phyloP scores from a whole-genome alignment of 2,113 vertebrate species.

The Sinocyclocheilus anshuiensis region DNA sequence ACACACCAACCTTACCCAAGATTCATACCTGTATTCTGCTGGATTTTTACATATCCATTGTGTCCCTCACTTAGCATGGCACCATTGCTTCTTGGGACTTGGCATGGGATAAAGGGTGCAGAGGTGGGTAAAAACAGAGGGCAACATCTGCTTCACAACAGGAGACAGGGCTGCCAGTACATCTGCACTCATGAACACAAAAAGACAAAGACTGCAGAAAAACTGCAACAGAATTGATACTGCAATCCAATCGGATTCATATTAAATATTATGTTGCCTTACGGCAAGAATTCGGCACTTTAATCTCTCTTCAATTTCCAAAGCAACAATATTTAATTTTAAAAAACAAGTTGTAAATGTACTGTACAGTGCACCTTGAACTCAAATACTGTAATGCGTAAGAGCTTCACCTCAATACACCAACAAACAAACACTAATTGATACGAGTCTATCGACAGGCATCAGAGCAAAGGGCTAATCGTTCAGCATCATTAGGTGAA shows the following conservation, averaged over 20 bases:
- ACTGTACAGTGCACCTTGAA: not conserved
- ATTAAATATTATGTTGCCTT: not conserved
- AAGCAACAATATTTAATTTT: not conserved
- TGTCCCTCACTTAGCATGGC: conserved; percentile 41
- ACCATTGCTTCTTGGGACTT: conserved; percentile 69
- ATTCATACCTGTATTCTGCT: conserved; percentile 11
- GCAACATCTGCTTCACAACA: conserved; percentile 75
- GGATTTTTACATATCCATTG: conserved; percentile 9
- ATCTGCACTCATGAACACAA: conserved; percentile 14
- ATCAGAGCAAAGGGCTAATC: conserved; percentile 77
- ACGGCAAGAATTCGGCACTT: not conserved
- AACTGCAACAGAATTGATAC: not conserved
- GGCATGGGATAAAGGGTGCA: conserved; percentile 36
- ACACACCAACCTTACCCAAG: not conserved
- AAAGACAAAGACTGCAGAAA: conserved; percentile 58
- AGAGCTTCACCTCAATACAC: not conserved
- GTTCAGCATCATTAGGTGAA: conserved; percentile 84
- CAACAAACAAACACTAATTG: conserved; percentile 63
- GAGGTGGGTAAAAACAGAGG: conserved; percentile 61
- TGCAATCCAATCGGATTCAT: not conserved
- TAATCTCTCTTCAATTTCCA: not conserved
- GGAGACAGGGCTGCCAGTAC: conserved; percentile 62
- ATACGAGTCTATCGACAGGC: conserved; percentile 72
- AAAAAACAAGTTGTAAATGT: not conserved
- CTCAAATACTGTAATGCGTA: not conserved